Base-by-base conservation (phyloP, 92 coral and sea anemone species). In the Virgularia gustaviana region DNA sequence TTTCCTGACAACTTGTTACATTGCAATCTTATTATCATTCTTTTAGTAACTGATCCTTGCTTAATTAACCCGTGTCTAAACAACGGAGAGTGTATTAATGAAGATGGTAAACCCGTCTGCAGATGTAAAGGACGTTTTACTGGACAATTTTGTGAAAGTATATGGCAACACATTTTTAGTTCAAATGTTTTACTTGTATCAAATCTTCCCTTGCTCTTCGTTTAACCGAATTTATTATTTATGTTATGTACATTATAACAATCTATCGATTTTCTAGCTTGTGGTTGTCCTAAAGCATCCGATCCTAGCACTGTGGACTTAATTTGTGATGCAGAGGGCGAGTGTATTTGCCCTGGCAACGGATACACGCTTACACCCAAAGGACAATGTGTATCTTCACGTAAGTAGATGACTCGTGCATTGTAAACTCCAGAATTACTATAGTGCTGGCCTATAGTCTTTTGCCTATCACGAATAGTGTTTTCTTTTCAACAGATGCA, bases 61-160 rank as follows among this genome's bases (percentile, higher is more conserved):
- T 25, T n/a, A 5, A 71, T 87, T 0, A 83, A 87, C 60, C 94
- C 90, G 10, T 94, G 99, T 58, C 85, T 71, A 65, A 90, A 94
- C 43, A 81, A 87, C 33, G 99, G 96, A 52, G 82, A 89, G 18
- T 94, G 99, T 36, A 59, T 72, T 32, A 78, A 80, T 58, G 90
- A 89, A 31, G 84, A 89, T 36, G 99, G 96, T 1, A 89, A 87
- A 71, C 90, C 90, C 5, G 89, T 78, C 13, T 94, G 99, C 79
- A 53, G 47, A 38, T 94, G 99, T 68, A 82, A 84, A 55, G 99
- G 99, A n/a, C 78, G 90, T 24, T 94, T 71, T 29, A 61, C 56
- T 16, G 98, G 98, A n/a, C 78, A 83, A 51, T 83, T 83, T 3
- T 92, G 98, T 60, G 83, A 81, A 85, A 96, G 98, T 92, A 80